phyloP scores from a whole-genome alignment of 1,140 invertebrate genomes.

The Magallana angulata region DNA sequence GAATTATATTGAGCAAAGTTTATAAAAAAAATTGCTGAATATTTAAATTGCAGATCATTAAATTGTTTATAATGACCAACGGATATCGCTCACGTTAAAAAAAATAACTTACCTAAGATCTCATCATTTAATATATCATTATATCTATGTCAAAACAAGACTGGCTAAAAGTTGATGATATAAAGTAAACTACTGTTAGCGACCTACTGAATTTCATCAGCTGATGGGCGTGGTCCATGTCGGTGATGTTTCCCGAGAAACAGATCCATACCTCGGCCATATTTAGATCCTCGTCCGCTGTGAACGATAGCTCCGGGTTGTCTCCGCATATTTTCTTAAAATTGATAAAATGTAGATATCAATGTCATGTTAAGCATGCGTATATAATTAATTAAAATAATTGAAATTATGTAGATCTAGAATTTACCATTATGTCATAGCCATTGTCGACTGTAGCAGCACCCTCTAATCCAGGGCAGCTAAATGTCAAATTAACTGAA shows the following conservation, averaged over 20 bases:
- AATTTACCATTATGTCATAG: conserved; percentile 20
- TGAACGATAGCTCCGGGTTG: not conserved
- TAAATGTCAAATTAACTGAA: conserved; percentile 10
- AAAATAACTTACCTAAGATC: too few species aligned
- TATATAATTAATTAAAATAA: not conserved
- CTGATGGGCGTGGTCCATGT: not conserved
- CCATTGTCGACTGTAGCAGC: conserved; percentile 20
- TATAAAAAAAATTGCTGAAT: too few species aligned
- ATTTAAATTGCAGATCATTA: too few species aligned
- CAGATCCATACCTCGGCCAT: not conserved
- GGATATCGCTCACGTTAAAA: too few species aligned
- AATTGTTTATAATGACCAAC: too few species aligned
- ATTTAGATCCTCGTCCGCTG: not conserved
- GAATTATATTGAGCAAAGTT: too few species aligned
- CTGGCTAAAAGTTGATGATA: not conserved
- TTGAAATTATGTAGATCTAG: not conserved
- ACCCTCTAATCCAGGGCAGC: not conserved
- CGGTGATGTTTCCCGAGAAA: not conserved
- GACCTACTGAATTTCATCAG: conserved; percentile 14
- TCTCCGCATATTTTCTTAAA: not conserved
- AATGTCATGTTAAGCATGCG: not conserved
- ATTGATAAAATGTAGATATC: not conserved
- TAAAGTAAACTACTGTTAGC: not conserved
- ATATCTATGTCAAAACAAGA: too few species aligned
- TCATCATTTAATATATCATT: too few species aligned